Base-by-base conservation (phyloP, 2,113 vertebrate genomes). In the Synchiropus splendidus region DNA sequence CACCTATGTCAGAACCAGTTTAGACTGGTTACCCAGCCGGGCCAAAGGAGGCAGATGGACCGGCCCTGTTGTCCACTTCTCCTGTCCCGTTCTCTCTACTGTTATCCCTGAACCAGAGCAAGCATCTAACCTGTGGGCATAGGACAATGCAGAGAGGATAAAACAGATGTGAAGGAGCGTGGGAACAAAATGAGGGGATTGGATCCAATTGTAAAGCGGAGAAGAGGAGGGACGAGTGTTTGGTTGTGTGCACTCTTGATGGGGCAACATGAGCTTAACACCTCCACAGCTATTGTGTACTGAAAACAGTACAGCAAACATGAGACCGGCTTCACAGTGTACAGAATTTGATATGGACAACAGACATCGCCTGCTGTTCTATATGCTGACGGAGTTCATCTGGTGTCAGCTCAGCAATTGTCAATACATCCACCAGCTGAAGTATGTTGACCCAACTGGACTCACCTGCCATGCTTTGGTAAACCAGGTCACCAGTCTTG, bases 1-100 rank as follows among this genome's bases (percentile, higher is more conserved):
- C 72, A 78, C 73, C 72, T 72, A 66, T 81, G 74, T 81, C 79
- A 71, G 72, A 89, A 88, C 89, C 86, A 88, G 92, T 94, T 86
- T 84, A 91, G 87, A 89, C 90, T 82, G 85, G 90, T 89, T 89
- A 83, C 81, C 83, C 84, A 83, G 88, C 83, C 80, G 57, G 48
- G 12, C 39, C 51, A 49, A 63, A 77, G 70, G 70, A 68, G 54
- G 65, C 73, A 39, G 58, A 57, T 38, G 54, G 69, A 66, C 72
- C 53, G 67, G 58, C 66, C 65, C 18, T 0, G 9, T 49, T 9
- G 35, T 42, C 58, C 2, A 85, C 77, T 80, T 80, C 80, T 81
- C 84, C 72, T 83, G 80, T 84, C 72, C 67, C 31, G 44, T 73
- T 14, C 44, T 65, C 62, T 72, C 68, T 65, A 27, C 21, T 27